Percentiles rank a stretch among this genome's conserved stretches.
These are phyloP conservation scores for Polymixis lichenea DNA, from an alignment of 2,888 invertebrate genomes.

Conservation along the genomic window DNA sequence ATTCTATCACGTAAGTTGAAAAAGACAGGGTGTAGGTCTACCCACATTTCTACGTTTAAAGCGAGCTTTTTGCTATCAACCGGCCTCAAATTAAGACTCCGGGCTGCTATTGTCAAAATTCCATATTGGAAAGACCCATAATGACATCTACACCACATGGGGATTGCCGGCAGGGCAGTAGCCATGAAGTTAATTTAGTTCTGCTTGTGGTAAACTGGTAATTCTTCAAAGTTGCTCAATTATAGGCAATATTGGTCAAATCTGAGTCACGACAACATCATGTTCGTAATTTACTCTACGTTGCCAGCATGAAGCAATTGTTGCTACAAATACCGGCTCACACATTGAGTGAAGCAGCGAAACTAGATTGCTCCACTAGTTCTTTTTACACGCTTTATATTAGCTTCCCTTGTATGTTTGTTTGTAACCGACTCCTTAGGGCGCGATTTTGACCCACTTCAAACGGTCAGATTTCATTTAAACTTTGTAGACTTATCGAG, in stretches of 20 bases:
- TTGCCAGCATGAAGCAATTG: background rate
- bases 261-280: background rate
- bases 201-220: too few species aligned
- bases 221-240: background rate
- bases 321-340: background rate
- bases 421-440: too few species aligned
- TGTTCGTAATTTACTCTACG: background rate
- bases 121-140: too few species aligned
- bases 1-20: slow-evolving; percentile 93
- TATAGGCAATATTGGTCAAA: background rate
- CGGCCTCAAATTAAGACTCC: background rate
- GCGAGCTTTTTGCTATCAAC: background rate
- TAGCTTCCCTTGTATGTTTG: too few species aligned
- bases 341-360: too few species aligned
- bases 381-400: too few species aligned
- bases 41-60: too few species aligned
- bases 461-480: too few species aligned
- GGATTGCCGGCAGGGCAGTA: background rate
- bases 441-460: too few species aligned
- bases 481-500: too few species aligned
- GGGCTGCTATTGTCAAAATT: background rate
- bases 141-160: background rate
- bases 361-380: background rate
- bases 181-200: background rate
- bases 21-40: background rate